Evolutionary conservation across 2,797 vertebrate species (phyloP), one percentile per base, ranked within the genome.

Genomic region (Rhadinocentrus ornatus): DNA sequence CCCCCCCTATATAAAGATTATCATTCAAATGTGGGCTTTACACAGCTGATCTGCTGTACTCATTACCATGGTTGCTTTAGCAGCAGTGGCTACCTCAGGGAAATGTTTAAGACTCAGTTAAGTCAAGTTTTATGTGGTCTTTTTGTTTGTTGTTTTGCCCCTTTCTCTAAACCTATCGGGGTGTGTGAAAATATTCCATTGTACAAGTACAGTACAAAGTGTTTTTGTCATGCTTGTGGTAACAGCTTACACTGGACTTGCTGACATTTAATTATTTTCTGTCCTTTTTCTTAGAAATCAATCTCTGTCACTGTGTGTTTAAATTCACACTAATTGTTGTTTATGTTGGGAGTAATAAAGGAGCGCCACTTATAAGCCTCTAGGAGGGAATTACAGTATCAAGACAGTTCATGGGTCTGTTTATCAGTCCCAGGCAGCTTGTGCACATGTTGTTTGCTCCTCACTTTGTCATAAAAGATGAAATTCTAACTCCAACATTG

Each of bases 401-500:
- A 70, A 70, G 56, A 66, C 64, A 69, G 46, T 71, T 56, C 71
- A 55, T 53, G 39, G 56, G 48, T 83, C 63, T 77, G 61, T 46
- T 39, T 78, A 79, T 78, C 76, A 73, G 35, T 22, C 67, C 48
- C 73, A 75, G 63, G 60, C 56, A 71, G 69, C 54, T 71, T 81
- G 69, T 71, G 62, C 66, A 71, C 73, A 73, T 80, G 68, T 72
- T 62, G 76, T 81, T 74, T 79, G 48, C 55, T 86, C 68, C 69
- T 62, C 3, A 32, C 73, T 81, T 80, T 80, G 65, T 65, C 50
- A 64, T 35, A 72, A 73, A 78, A 73, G 69, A 80, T 67, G 27
- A 53, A 77, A 67, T 77, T 86, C 56, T n/a, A 52, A 66, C 48
- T 50, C 4, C 24, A 13, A 55, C 62, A 34, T 35, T 39, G 54